Evolutionary conservation across 2,113 vertebrate genomes (phyloP).

Genomic region (Platanista minor): DNA sequence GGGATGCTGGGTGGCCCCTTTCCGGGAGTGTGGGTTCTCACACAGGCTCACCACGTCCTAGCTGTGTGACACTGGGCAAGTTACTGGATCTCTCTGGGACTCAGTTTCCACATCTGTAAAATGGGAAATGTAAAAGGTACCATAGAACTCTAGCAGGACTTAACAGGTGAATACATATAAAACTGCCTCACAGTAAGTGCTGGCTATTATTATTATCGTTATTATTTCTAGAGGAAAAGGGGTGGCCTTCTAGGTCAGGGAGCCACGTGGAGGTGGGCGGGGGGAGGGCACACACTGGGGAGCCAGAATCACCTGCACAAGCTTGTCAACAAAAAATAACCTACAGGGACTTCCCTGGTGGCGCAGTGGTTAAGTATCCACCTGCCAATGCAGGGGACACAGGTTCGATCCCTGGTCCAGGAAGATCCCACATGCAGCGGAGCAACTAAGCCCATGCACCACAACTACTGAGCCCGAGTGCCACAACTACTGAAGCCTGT

Average conservation of each 20-base stretch:
- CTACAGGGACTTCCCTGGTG: too few relatives aligned
- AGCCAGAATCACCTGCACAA: background rate
- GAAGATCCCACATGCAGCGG: too few relatives aligned
- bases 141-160: background rate
- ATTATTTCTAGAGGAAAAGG: background rate
- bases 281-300: background rate
- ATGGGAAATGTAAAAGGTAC: background rate
- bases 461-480: too few relatives aligned
- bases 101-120: background rate
- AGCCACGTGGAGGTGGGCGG: background rate
- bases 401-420: too few relatives aligned
- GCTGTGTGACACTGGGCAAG: background rate
- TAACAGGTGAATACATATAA: background rate
- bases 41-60: background rate
- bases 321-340: background rate
- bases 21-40: background rate
- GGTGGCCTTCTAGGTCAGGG: background rate
- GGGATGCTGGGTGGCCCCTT: rapidly evolving
- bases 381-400: too few relatives aligned
- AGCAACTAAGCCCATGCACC: too few relatives aligned
- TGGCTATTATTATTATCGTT: background rate
- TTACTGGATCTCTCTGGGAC: background rate
- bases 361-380: too few relatives aligned
- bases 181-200: background rate
- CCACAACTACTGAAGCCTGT: too few relatives aligned